Base-by-base conservation (phyloP, 1,140 invertebrate genomes). In the Cataglyphis hispanica region DNA sequence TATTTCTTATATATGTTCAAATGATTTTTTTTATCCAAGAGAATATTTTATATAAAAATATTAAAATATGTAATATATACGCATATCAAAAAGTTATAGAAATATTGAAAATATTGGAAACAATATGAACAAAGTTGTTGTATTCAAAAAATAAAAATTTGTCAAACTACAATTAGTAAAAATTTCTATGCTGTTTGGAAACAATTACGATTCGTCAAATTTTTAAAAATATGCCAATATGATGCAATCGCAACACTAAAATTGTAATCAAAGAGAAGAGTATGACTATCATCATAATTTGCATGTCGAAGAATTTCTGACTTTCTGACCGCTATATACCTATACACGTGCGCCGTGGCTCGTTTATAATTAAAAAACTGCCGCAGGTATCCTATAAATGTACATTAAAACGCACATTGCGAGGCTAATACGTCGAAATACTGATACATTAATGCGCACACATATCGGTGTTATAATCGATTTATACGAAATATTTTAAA, bases 321-420 rank as follows among this genome's bases (percentile, higher is more conserved):
- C 31, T 74, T 75, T 84, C 34, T 25, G 13, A n/a, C 25, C 19
- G 66, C 8, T 31, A 27, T 31, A 27, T 58, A 72, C 69, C 67
- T 72, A 46, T 34, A 78, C 72, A 43, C 64, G n/a, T 6, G 40
- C 61, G 25, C 76, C 16, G n/a, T 70, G 22, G 53, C 4, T 25
- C 16, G 34, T 46, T 40, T 67, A 22, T 83, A 83, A 86, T 83
- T 63, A 46, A 74, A 22, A 13, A 25, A n/a, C 78, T 31, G 78
- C 56, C 58, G 77, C 56, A 63, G 46, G 25, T 83, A 56, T 83
- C 61, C 13, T 37, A 61, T 66, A 74, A 86, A 86, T 37, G 22
- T 61, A 22, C 40, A 34, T 70, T 61, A 72, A 83, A 70, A 72
- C 11, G 56, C 53, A 40, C 25, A 75, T 64, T 3, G 16, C 43